Base-by-base conservation (phyloP, 2,113 vertebrate genomes). In the Mobula birostris region DNA sequence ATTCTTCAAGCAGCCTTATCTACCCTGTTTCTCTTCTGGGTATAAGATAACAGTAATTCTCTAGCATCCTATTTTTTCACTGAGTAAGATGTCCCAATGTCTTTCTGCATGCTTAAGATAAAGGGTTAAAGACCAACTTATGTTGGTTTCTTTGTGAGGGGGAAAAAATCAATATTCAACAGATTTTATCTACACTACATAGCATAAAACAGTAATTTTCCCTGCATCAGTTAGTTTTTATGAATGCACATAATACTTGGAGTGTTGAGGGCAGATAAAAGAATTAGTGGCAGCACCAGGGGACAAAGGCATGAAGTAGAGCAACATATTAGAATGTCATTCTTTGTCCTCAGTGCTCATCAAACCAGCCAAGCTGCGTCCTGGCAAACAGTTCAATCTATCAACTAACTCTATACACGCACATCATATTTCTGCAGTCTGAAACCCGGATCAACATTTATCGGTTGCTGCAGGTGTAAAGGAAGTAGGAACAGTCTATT, bases 341-440 rank as follows among this genome's bases (percentile, higher is more conserved):
- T 98, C 98, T 99, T 98, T 98, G 98, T 97, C 98, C 98, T 98
- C 96, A 96, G 96, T 97, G 98, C 98, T 98, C 98, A 98, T 98
- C 98, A 96, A 97, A 97, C 97, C 97, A 98, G 98, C 97, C 97
- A 66, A 96, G 97, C 98, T 98, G 96, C 95, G 95, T 95, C 98
- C 98, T 99, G 98, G 97, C 98, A 99, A 99, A 99, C 98, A 99
- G 98, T 99, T 98, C 98, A 98, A 98, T 99, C 98, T 99, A 98
- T 98, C 98, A 97, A 98, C 98, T 98, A 98, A 48, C 85, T 94
- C 85, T 95, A 94, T 95, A 95, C 96, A 95, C 95, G 95, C 94
- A 95, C 95, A 92, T 95, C 95, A 95, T 96, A 95, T 96, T 95
- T 95, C 96, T 97, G 96, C 96, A 97, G 97, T 95, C 97, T 96